Conservation (phyloP, 2,888 invertebrate species). For the Gonocerus acuteangulatus region DNA sequence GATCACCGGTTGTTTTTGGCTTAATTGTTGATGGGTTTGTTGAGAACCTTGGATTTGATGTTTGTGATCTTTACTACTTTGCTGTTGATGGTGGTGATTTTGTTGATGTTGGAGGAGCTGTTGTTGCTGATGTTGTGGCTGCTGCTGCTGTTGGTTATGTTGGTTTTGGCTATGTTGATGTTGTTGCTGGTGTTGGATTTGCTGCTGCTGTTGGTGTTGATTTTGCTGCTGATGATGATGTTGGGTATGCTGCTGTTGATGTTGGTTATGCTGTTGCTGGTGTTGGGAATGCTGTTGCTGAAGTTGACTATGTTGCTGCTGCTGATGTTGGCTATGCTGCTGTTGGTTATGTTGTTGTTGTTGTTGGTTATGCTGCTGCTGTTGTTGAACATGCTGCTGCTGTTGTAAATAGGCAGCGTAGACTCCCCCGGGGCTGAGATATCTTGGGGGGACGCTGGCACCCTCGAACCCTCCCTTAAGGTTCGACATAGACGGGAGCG, state of each 20-base stretch:
- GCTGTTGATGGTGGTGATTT: not conserved
- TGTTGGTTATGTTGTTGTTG: conserved; percentile 24
- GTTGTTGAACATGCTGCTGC: conserved; percentile 21
- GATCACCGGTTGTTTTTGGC: not conserved
- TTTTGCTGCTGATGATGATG: not conserved
- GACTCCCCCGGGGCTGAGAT: conserved; percentile 11
- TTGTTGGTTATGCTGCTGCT: conserved; percentile 25
- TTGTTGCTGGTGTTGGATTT: not conserved
- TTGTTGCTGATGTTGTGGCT: not conserved
- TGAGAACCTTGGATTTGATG: conserved; percentile 18
- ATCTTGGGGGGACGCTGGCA: conserved; percentile 26
- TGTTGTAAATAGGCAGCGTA: not conserved
- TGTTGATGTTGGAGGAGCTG: not conserved
- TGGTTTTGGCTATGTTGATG: not conserved
- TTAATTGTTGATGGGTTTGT: conserved; percentile 1
- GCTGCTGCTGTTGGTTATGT: conserved; percentile 5
- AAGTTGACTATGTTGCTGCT: conserved; percentile 28
- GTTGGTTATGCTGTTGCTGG: conserved; percentile 27
- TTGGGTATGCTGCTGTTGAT: not conserved
- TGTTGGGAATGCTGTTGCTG: conserved; percentile 20
- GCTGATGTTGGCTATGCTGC: conserved; percentile 25
- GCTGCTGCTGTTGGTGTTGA: not conserved
- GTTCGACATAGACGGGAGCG: not conserved
- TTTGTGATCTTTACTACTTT: not conserved
- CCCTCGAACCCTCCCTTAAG: conserved; percentile 3